Evolutionary conservation across 2,113 vertebrate genomes (phyloP).

Genomic region (Ovis canadensis): DNA sequence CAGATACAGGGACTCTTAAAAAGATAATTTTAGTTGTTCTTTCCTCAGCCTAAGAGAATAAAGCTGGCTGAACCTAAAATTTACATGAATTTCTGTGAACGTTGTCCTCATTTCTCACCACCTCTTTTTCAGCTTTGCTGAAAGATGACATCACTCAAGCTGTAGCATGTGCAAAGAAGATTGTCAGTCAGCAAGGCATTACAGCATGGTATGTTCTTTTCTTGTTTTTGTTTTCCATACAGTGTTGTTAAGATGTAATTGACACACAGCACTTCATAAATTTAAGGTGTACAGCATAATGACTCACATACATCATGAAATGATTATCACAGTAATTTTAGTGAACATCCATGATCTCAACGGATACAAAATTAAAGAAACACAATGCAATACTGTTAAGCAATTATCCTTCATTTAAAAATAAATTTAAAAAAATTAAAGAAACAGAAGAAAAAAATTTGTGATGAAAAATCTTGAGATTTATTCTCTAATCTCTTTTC

Average conservation of each 20-base stretch:
- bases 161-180: conserved; percentile 56
- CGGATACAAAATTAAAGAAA: background rate
- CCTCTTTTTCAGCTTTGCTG: conserved; percentile 36
- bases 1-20: background rate
- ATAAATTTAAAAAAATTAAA: background rate
- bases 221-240: background rate
- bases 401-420: background rate
- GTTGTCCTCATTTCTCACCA: background rate
- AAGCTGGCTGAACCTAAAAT: background rate
- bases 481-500: background rate
- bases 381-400: background rate
- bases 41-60: background rate
- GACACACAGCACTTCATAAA: background rate
- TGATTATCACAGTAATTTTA: background rate
- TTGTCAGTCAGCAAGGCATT: conserved; percentile 62
- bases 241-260: background rate
- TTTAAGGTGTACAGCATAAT: background rate
- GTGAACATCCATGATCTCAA: background rate
- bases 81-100: background rate
- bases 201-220: conserved; percentile 63
- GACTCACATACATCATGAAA: background rate
- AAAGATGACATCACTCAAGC: conserved; percentile 46
- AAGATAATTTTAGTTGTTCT: background rate
- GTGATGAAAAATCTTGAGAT: background rate
- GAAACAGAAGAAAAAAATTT: background rate